Conservation (phyloP, 92 coral and sea anemone species). For the Parazoanthus atlanticus region DNA sequence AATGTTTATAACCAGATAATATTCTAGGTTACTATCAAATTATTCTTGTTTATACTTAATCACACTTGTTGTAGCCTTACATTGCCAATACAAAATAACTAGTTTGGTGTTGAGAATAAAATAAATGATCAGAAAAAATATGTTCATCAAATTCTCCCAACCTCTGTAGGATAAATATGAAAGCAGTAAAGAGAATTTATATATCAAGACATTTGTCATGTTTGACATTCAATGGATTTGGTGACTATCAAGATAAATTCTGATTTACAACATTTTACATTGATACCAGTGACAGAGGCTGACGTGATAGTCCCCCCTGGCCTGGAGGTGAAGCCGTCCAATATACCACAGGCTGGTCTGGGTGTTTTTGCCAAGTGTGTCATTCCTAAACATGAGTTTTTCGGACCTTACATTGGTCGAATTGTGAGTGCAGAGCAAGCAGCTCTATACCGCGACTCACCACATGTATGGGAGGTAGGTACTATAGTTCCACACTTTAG, state of each 20-base stretch:
- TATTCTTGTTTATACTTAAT: too few relatives aligned
- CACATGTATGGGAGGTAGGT: slow-evolving; percentile 96
- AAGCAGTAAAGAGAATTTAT: background rate
- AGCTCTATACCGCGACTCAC: slow-evolving; percentile 61
- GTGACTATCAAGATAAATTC: background rate
- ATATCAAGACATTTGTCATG: too few relatives aligned
- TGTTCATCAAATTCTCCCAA: background rate
- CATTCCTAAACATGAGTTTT: slow-evolving; percentile 94
- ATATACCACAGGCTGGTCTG: slow-evolving; percentile 69
- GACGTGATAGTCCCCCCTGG: slow-evolving; percentile 97
- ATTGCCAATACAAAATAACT: too few relatives aligned
- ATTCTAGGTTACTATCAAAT: background rate
- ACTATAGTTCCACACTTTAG: background rate
- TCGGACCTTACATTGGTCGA: slow-evolving; percentile 96
- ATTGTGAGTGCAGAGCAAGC: slow-evolving; percentile 76
- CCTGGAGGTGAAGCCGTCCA: slow-evolving; percentile 74
- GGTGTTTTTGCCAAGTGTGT: slow-evolving; percentile 95
- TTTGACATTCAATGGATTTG: background rate
- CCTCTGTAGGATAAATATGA: background rate
- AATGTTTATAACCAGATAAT: too few relatives aligned
- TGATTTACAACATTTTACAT: background rate
- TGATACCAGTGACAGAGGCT: slow-evolving; percentile 81
- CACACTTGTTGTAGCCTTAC: background rate
- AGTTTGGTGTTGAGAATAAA: background rate
- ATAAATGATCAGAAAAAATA: background rate